Conservation (phyloP, 2,113 vertebrate genomes). For the Macquaria ambigua region DNA sequence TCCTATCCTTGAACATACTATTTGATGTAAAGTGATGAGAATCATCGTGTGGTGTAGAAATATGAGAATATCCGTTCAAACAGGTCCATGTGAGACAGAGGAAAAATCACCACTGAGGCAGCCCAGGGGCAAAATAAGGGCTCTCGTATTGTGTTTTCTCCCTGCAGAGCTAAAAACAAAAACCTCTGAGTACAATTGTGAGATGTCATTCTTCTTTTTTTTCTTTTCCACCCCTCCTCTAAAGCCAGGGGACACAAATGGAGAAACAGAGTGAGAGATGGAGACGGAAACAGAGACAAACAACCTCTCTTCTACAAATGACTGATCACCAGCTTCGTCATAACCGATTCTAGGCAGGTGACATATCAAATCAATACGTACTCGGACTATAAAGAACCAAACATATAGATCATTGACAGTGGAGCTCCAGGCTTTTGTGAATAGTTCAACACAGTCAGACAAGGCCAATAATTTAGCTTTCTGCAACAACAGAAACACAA, state of each 20-base stretch:
- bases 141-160: constrained; percentile 44
- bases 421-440: constrained; percentile 46
- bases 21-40: constrained; percentile 65
- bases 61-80: constrained; percentile 42
- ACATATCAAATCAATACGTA: constrained; percentile 69
- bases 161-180: constrained; percentile 56
- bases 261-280: constrained; percentile 29
- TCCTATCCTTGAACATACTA: constrained; percentile 47
- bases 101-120: constrained; percentile 45
- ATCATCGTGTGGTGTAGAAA: constrained; percentile 51
- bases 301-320: constrained; percentile 49
- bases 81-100: constrained; percentile 26
- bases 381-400: constrained; percentile 22
- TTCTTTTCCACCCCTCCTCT: background rate
- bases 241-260: constrained; percentile 56
- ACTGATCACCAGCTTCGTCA: constrained; percentile 62
- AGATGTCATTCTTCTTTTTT: constrained; percentile 62
- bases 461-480: constrained; percentile 53
- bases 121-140: constrained; percentile 28
- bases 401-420: constrained; percentile 51
- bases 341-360: constrained; percentile 63
- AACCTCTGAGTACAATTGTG: constrained; percentile 37
- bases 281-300: constrained; percentile 58
- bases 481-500: constrained; percentile 19
- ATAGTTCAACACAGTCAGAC: constrained; percentile 36